Conservation (phyloP, 2,113 vertebrate species). For the Macrotus californicus region DNA sequence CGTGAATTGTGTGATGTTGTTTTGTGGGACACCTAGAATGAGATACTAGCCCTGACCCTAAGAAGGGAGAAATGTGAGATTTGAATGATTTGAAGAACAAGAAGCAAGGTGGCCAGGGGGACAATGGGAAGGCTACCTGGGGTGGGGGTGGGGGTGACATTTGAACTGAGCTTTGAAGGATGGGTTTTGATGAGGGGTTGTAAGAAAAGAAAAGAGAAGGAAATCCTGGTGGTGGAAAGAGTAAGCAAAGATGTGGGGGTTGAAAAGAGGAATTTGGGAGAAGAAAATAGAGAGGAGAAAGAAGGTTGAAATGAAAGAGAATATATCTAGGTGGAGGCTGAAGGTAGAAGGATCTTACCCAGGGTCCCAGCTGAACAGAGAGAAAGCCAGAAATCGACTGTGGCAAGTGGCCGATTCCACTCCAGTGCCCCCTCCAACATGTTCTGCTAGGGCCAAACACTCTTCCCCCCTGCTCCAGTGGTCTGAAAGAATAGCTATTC, state of each 20-base stretch:
- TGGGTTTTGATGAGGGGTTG: not conserved
- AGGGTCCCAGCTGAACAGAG: not conserved
- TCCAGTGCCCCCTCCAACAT: fast-evolving
- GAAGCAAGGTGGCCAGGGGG: too few relatives aligned
- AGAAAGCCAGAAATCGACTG: not conserved
- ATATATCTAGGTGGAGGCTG: fast-evolving
- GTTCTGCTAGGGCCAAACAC: not conserved
- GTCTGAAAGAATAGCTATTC: not conserved
- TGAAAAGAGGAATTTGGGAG: not conserved
- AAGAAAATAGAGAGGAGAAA: not conserved
- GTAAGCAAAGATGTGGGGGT: not conserved
- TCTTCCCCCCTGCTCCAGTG: not conserved
- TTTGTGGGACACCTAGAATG: not conserved
- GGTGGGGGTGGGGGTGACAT: not conserved
- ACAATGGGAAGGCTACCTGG: not conserved
- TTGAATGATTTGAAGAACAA: not conserved
- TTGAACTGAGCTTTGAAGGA: not conserved
- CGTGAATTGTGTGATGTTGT: fast-evolving
- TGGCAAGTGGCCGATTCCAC: fast-evolving
- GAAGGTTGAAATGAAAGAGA: not conserved
- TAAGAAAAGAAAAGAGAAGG: not conserved
- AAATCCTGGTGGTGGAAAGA: not conserved
- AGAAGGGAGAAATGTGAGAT: not conserved
- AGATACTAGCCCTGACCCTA: not conserved
- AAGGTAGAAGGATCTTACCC: not conserved